A percentile compares a stretch with the other conserved stretches of the same genome.
phyloP scores from a whole-genome alignment of 2,113 vertebrate species.

The Hirundichthys speculiger region DNA sequence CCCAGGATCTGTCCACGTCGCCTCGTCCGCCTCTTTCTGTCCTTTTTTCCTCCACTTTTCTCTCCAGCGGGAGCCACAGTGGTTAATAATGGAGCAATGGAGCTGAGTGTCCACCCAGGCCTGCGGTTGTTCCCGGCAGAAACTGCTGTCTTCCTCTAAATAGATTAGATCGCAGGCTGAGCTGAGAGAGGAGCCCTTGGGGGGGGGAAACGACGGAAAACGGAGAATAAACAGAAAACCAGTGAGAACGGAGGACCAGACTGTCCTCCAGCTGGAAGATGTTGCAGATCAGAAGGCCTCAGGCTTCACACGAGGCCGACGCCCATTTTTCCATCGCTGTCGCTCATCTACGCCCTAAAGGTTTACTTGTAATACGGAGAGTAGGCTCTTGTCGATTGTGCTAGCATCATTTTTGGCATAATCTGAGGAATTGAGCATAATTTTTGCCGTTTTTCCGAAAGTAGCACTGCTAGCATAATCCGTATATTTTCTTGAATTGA shows the following conservation, averaged over 20 bases:
- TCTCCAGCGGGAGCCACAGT: conserved; percentile 19
- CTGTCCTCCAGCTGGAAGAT: no score
- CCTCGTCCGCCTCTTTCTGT: conserved; percentile 27
- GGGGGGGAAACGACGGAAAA: conserved; percentile 2
- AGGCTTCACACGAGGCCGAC: no score
- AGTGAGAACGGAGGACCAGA: conserved; percentile 5
- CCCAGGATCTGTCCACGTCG: conserved; percentile 21
- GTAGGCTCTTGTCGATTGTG: no score
- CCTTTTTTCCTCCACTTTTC: not conserved
- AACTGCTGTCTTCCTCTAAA: conserved; percentile 56
- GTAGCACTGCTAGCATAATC: no score
- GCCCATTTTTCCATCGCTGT: no score
- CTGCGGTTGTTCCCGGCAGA: conserved; percentile 58
- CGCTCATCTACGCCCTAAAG: no score
- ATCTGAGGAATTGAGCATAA: no score
- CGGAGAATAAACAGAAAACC: conserved; percentile 33
- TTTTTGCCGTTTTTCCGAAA: no score
- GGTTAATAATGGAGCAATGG: conserved; percentile 42
- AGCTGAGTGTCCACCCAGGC: conserved; percentile 42
- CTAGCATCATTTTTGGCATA: no score
- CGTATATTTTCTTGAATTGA: no score
- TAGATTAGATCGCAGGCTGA: conserved; percentile 48
- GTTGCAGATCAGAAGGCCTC: no score
- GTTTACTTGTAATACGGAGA: no score
- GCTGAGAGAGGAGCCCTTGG: conserved; percentile 42